These are phyloP conservation scores for Oasisia sp. DNA, from an alignment of 2,888 invertebrate genomes.

Conservation along the genomic window DNA sequence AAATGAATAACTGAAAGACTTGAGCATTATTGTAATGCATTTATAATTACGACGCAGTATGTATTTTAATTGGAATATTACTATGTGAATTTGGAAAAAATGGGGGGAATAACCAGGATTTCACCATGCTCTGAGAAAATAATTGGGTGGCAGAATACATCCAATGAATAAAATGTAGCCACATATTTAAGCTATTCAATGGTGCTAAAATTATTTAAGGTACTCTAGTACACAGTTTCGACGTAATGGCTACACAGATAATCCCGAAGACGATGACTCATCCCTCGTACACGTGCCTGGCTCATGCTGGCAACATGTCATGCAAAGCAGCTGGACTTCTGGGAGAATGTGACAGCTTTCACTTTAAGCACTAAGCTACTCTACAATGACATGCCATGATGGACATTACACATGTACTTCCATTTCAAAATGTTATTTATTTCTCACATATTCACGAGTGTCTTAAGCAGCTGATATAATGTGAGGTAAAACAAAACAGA, in stretches of 20 bases:
- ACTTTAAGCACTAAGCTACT: background rate
- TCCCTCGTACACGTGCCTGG: background rate
- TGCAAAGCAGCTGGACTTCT: background rate
- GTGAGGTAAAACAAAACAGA: background rate
- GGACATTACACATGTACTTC: background rate
- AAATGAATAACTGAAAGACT: no score
- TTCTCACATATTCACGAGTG: background rate
- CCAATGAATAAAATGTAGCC: no score
- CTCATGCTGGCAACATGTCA: background rate
- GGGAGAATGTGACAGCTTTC: constrained; percentile 1
- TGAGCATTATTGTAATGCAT: no score
- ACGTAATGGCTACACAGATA: background rate
- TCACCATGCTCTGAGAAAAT: no score
- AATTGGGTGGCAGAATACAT: no score
- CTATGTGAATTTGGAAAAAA: no score
- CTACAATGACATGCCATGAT: no score
- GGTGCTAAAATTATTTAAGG: no score
- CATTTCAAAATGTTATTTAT: background rate
- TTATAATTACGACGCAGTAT: no score
- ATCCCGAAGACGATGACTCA: background rate
- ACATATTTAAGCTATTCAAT: no score
- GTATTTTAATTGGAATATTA: no score
- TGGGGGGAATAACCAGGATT: no score
- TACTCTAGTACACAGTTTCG: background rate
- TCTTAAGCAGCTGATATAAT: background rate